These are phyloP conservation scores for Apoda limacodes DNA, from an alignment of 2,888 invertebrate genomes.

Conservation along the genomic window DNA sequence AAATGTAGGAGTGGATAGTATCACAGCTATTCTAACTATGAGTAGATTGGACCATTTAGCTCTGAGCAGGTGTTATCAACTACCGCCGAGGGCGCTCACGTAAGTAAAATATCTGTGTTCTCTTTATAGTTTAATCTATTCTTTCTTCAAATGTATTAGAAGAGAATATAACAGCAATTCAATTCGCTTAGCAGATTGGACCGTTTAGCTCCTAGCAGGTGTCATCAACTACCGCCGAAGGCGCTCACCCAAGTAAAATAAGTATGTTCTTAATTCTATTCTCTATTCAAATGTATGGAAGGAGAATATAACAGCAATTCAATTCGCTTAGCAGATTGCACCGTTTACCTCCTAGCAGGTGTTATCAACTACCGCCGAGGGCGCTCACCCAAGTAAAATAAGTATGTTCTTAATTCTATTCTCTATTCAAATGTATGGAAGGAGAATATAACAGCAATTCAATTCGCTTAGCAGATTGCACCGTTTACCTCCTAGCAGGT, in stretches of 20 bases:
- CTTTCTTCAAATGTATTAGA: no score
- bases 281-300: no score
- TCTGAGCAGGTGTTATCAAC: conserved; percentile 83
- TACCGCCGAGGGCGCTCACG: conserved; percentile 77
- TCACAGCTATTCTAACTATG: conserved; percentile 36
- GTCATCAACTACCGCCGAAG: conserved; percentile 80
- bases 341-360: conserved; percentile 79
- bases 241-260: no score
- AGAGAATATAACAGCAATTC: no score
- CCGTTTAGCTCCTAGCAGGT: conserved; percentile 79
- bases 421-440: no score
- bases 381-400: no score
- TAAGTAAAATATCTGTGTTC: no score
- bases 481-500: conserved; percentile 79
- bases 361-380: conserved; percentile 80
- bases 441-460: no score
- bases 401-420: no score
- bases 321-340: conserved; percentile 73
- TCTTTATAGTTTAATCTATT: no score
- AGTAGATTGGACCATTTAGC: conserved; percentile 80
- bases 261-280: no score
- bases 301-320: no score
- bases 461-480: conserved; percentile 73
- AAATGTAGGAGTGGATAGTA: conserved; percentile 70
- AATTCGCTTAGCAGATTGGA: conserved; percentile 73